Percentiles rank a stretch among this genome's conserved stretches.
Conservation (phyloP, 1,140 invertebrate genomes). For the Bombus huntii region DNA sequence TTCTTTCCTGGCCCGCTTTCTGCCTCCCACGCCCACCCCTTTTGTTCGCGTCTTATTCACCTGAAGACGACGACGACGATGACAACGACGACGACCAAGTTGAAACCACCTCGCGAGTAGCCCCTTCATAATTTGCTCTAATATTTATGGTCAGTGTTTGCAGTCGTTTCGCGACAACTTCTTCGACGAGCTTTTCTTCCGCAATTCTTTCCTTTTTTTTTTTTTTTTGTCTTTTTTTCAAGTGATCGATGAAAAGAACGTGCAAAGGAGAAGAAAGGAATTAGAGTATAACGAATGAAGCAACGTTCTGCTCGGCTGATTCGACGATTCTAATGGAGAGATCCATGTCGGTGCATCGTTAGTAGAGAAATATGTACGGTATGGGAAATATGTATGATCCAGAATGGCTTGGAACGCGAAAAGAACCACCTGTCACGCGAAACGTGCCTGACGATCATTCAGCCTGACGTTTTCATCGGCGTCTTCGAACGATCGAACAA, state of each 20-base stretch:
- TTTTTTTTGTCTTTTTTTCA: too few species aligned
- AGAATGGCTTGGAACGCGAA: too few species aligned
- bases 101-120: too few species aligned
- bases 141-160: slow-evolving; percentile 25
- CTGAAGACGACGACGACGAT: background rate
- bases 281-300: background rate
- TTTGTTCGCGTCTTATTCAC: slow-evolving; percentile 30
- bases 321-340: background rate
- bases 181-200: background rate
- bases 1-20: slow-evolving; percentile 49
- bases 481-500: too few species aligned
- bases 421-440: too few species aligned
- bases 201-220: background rate
- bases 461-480: too few species aligned
- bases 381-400: too few species aligned
- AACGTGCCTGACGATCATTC: too few species aligned
- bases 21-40: background rate
- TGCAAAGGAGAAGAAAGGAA: background rate
- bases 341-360: background rate
- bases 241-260: background rate
- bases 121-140: slow-evolving; percentile 17
- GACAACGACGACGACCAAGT: background rate
- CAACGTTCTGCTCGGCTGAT: background rate
- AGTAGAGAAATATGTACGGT: too few species aligned
- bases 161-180: background rate